Evolutionary conservation across 2,113 vertebrate genomes (phyloP).

Genomic region (Seriola quinqueradiata): DNA sequence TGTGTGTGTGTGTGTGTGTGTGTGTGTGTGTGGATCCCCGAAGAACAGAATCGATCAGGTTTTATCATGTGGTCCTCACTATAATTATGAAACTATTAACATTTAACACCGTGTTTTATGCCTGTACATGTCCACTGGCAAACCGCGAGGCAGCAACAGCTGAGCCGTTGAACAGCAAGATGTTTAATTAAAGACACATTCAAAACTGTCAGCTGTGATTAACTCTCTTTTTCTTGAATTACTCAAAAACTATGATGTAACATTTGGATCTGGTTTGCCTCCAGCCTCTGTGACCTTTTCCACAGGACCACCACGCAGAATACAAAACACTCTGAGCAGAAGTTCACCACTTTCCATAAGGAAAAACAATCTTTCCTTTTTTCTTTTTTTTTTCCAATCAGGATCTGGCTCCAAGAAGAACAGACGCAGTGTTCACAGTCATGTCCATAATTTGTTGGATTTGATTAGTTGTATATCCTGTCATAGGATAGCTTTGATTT

Average conservation of each 20-base stretch:
- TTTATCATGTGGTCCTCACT: background rate
- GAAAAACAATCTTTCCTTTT: constrained; percentile 51
- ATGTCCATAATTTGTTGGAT: constrained; percentile 51
- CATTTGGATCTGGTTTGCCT: constrained; percentile 54
- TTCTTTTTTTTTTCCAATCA: constrained; percentile 2
- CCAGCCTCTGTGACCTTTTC: constrained; percentile 56
- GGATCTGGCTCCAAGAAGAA: constrained; percentile 43
- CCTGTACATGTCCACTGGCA: background rate
- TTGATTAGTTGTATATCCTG: constrained; percentile 58
- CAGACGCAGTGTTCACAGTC: constrained; percentile 44
- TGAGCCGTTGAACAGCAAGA: background rate
- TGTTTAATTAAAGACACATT: constrained; percentile 41
- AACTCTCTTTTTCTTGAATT: constrained; percentile 24
- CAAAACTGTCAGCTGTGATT: constrained; percentile 37
- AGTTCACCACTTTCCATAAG: constrained; percentile 62
- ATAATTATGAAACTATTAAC: background rate
- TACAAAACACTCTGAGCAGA: constrained; percentile 36
- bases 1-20: background rate
- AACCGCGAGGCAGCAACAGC: constrained; percentile 23
- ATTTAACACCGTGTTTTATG: background rate
- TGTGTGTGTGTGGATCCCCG: background rate
- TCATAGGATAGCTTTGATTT: constrained; percentile 62
- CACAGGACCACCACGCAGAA: constrained; percentile 48
- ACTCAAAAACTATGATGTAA: constrained; percentile 55
- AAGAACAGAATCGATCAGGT: background rate